Evolutionary conservation across 2,113 vertebrate species (phyloP), one percentile per base, ranked within the genome.

Genomic region (Leptosomus discolor): DNA sequence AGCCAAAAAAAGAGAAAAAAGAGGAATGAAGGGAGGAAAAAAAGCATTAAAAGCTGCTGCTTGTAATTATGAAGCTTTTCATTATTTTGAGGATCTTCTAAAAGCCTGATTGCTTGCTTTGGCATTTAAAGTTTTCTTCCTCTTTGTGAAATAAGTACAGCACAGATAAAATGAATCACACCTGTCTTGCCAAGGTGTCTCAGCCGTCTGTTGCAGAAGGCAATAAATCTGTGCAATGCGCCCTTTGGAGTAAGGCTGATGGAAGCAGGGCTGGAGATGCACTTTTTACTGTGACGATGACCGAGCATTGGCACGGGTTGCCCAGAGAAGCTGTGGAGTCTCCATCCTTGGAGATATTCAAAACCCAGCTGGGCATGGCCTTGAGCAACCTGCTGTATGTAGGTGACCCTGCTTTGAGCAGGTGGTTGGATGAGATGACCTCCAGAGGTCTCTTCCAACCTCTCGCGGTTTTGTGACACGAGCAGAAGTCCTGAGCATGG

Each of bases 401-500:
- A 71, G 61, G 70, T 90, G 70, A 43, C 34, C 39, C 64, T 69
- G 64, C 41, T 65, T 60, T 45, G 73, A 32, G 61, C 50, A 70
- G 41, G 27, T 61, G 45, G 30, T 36, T 53, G 60, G 56, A 53
- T 41, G 51, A 73, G 60, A 41, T 41, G 41, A 45, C 76, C 18
- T 68, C 29, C 51, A 63, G 84, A 82, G 9, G 6, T 39, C 30
- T 58, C 56, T 83, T 90, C 37, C 74, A 85, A 0, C 18, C 26
- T 75, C 14, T 32, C 1, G 3, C 10, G 43, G 11, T 43, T 64
- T 16, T 65, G 64, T 65, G 82, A 30, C 43, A 54, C 0, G 1
- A 64, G 27, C 12, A 34, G 1, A 0, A 1, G 2, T 48, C 57
- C 78, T 67, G 46, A 85, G 30, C n/a, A 5, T 2, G 13, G 7